Conservation (phyloP, 2,113 vertebrate species). For the Bungarus multicinctus region DNA sequence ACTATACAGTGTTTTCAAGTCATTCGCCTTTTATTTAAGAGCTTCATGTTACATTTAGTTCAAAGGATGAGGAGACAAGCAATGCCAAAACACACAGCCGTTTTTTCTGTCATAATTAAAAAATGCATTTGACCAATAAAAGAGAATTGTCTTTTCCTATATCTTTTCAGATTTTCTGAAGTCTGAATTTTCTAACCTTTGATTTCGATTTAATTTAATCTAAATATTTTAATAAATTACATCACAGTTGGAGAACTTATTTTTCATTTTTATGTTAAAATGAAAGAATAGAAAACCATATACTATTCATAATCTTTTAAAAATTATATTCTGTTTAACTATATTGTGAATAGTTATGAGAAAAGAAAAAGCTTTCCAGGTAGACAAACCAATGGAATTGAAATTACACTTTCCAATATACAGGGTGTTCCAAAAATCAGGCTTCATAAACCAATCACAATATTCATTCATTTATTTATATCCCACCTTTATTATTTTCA, state of each 20-base stretch:
- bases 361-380: neutral
- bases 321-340: neutral
- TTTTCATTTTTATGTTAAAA: neutral
- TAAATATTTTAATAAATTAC: neutral
- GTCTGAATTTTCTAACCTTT: neutral
- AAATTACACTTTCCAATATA: fast-evolving
- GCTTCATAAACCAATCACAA: neutral
- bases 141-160: neutral
- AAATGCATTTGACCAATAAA: neutral
- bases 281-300: neutral
- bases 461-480: neutral
- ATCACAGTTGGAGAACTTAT: neutral
- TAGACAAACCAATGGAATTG: neutral
- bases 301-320: neutral
- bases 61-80: neutral
- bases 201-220: neutral
- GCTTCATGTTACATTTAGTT: neutral
- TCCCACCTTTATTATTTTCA: neutral
- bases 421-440: neutral
- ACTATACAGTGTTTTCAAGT: neutral
- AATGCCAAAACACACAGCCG: neutral
- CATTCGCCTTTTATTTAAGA: neutral
- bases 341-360: fast-evolving
- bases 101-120: neutral
- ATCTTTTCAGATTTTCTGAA: neutral